These are phyloP conservation scores for Ditula angustiorana DNA, from an alignment of 2,888 invertebrate genomes.

Conservation along the genomic window DNA sequence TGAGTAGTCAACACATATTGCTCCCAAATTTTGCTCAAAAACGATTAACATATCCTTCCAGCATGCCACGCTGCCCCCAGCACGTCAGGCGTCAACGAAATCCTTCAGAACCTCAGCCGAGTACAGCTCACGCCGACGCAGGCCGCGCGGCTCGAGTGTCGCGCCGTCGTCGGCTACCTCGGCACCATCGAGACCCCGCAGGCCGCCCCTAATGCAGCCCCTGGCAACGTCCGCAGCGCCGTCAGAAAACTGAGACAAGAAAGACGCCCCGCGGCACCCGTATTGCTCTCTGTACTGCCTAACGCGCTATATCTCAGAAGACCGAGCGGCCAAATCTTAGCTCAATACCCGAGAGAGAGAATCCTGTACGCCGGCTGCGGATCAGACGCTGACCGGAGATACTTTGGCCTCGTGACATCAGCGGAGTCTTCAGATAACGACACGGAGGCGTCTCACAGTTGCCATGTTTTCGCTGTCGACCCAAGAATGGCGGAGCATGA, in stretches of 20 bases:
- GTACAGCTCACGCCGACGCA: constrained; percentile 75
- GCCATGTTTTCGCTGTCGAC: constrained; percentile 98
- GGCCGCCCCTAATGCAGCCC: constrained; percentile 90
- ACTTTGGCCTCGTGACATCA: constrained; percentile 96
- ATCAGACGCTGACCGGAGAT: constrained; percentile 95
- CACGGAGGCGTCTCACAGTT: constrained; percentile 90
- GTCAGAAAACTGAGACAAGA: constrained; percentile 95
- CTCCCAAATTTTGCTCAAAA: not conserved
- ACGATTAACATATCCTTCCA: constrained; percentile 51
- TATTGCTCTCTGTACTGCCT: constrained; percentile 93
- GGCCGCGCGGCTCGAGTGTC: constrained; percentile 87
- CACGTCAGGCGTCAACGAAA: constrained; percentile 76
- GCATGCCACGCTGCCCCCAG: constrained; percentile 75
- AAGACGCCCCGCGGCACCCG: constrained; percentile 93
- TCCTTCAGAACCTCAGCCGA: constrained; percentile 72
- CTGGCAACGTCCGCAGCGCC: constrained; percentile 93
- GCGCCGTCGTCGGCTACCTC: constrained; percentile 96
- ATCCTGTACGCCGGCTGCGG: constrained; percentile 96
- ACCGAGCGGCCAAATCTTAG: constrained; percentile 91
- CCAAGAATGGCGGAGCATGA: constrained; percentile 93
- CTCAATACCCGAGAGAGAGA: constrained; percentile 94
- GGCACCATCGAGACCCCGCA: constrained; percentile 98
- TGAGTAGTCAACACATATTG: too few relatives aligned
- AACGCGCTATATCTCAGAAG: constrained; percentile 93
- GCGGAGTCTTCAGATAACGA: constrained; percentile 85